Evolutionary conservation across 2,888 invertebrate species (phyloP), one percentile per base, ranked within the genome.

Genomic region (Drosophila subquinaria): DNA sequence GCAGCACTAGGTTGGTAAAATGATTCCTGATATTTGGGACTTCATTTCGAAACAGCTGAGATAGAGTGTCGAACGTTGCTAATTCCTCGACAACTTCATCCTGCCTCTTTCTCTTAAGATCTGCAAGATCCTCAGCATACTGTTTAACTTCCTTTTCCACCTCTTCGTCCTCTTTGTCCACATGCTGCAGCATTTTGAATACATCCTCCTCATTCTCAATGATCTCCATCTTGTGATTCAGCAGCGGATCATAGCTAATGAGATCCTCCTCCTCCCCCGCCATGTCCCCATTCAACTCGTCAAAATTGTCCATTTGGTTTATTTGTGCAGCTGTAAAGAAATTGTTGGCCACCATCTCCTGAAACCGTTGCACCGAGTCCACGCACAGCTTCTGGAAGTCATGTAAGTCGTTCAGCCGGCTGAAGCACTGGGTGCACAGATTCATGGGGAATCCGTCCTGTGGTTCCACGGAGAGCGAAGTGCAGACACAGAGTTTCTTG

Each of bases 121-220:
- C 17, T 17, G 17, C 17, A 17, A 17, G 51, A 4, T 81, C 74
- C 3, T 66, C 52, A 0, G 74, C 73, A 35, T 79, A 69, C 4
- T 75, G 68, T 35, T 88, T 77, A 1, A 82, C 83, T 43, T 78
- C 72, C 4, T 82, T 77, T 10, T 83, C 79, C 3, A 62, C 85
- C 38, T 81, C 72, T 57, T 89, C 78, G 8, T 81, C 90, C 52
- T 92, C 88, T 52, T 91, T 91, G 50, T 91, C 91, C 3, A 90
- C 91, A 56, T 82, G 84, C 68, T 92, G 91, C 36, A 91, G 66
- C 91, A 91, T 91, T 67, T 91, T 91, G 33, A 91, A 92, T 0
- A 91, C 91, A 66, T 91, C 91, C 43, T 91, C 91, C 50, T 90
- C 92, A 42, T 91, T 92, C 36, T 91, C 92, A 50, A 91, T 84